Conservation (phyloP, 2,888 invertebrate species). For the Lymantria dispar region DNA sequence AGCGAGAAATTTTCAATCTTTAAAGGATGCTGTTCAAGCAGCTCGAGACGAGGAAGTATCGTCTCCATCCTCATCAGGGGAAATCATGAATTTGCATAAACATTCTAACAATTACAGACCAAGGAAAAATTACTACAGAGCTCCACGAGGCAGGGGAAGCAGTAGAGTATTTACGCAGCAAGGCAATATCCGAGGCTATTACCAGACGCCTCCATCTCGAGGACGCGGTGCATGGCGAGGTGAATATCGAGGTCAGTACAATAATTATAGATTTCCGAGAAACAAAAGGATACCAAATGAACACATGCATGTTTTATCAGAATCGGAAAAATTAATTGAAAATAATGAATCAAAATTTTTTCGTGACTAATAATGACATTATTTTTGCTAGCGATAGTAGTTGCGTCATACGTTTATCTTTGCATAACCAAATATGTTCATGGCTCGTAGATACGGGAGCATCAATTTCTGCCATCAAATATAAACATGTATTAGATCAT, state of each 20-base stretch:
- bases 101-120: neutral
- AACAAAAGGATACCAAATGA: neutral
- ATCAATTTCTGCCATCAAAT: slow-evolving; percentile 14
- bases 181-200: neutral
- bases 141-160: neutral
- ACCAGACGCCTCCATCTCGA: neutral
- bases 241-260: neutral
- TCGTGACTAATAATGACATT: neutral
- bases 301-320: neutral
- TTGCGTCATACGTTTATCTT: neutral
- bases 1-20: neutral
- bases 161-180: neutral
- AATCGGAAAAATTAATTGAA: neutral
- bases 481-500: neutral
- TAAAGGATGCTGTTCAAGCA: neutral
- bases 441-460: slow-evolving; percentile 15
- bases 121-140: neutral
- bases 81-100: neutral
- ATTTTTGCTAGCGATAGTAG: neutral
- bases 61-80: neutral
- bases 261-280: neutral
- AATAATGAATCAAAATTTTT: neutral
- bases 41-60: neutral
- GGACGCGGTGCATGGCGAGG: neutral
- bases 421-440: neutral